Evolutionary conservation across 2,888 invertebrate genomes (phyloP).

Genomic region (Sarcophaga carnaria): DNA sequence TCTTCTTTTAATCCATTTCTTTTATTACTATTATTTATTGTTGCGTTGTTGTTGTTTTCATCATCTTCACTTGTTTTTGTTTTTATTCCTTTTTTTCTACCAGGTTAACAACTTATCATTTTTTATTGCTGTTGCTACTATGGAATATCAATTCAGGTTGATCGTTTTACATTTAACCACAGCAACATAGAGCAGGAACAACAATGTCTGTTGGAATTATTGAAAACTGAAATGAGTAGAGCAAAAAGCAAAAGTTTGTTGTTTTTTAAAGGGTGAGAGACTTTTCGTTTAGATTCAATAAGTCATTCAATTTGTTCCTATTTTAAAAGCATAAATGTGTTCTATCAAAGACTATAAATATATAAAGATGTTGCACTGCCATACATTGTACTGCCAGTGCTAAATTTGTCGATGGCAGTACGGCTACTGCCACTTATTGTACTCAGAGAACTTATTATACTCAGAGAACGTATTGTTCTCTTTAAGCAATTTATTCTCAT

Average conservation of each 20-base stretch:
- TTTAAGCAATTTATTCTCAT: too few relatives aligned
- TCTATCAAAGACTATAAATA: too few relatives aligned
- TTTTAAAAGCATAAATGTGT: background rate
- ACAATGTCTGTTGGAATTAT: background rate
- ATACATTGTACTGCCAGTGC: too few relatives aligned
- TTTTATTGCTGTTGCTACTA: background rate
- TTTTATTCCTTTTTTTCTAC: slow-evolving; percentile 42
- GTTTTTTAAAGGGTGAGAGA: too few relatives aligned
- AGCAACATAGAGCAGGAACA: background rate
- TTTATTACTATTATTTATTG: slow-evolving; percentile 9
- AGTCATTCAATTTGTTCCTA: background rate
- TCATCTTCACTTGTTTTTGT: slow-evolving; percentile 19
- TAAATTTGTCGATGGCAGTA: too few relatives aligned
- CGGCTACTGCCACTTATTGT: too few relatives aligned
- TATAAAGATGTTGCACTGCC: too few relatives aligned
- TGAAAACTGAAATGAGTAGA: background rate
- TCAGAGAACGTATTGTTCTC: too few relatives aligned
- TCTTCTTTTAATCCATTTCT: slow-evolving; percentile 35
- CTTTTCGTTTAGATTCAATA: too few relatives aligned
- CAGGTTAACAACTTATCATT: slow-evolving; percentile 56
- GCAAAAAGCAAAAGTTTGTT: too few relatives aligned
- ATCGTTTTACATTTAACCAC: slow-evolving; percentile 31
- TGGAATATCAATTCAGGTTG: slow-evolving; percentile 42
- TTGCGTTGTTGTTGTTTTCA: slow-evolving; percentile 4
- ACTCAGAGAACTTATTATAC: too few relatives aligned